These are phyloP conservation scores for Cryptosula pallasiana DNA, from an alignment of 2,888 invertebrate species.

Conservation along the genomic window DNA sequence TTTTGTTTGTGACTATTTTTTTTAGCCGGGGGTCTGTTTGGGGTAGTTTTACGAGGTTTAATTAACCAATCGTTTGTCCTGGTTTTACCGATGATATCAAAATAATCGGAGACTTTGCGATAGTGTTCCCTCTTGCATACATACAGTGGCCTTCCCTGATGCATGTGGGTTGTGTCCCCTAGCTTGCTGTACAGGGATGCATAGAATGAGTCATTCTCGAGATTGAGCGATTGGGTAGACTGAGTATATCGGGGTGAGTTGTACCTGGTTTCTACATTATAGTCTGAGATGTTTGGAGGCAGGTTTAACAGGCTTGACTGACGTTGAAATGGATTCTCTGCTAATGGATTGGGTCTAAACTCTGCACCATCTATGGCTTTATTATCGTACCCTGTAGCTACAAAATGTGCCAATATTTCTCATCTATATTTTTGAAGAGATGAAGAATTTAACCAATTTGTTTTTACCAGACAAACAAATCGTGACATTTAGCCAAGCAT, in stretches of 20 bases:
- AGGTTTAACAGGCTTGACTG: background rate
- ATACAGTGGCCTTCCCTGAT: background rate
- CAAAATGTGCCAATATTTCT: background rate
- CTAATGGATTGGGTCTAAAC: background rate
- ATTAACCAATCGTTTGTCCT: background rate
- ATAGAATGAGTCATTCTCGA: background rate
- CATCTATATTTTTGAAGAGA: background rate
- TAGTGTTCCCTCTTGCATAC: conserved; percentile 1
- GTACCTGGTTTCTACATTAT: background rate
- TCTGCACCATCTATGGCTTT: background rate
- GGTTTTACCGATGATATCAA: conserved; percentile 1
- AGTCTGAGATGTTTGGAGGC: background rate
- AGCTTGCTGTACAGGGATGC: background rate
- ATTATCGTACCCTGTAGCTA: conserved; percentile 4
- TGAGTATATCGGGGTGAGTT: background rate
- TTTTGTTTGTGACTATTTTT: background rate
- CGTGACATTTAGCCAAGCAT: too few relatives aligned
- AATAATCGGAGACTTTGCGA: background rate
- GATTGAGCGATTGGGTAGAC: background rate
- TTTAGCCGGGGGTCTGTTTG: background rate
- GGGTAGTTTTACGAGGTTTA: background rate
- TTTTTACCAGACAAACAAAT: too few relatives aligned
- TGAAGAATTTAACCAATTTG: too few relatives aligned
- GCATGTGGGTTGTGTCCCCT: background rate
- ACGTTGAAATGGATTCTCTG: background rate